A percentile compares a stretch with the other conserved stretches of the same genome.
phyloP scores from a whole-genome alignment of 2,797 vertebrate genomes.

The Salmo trutta region DNA sequence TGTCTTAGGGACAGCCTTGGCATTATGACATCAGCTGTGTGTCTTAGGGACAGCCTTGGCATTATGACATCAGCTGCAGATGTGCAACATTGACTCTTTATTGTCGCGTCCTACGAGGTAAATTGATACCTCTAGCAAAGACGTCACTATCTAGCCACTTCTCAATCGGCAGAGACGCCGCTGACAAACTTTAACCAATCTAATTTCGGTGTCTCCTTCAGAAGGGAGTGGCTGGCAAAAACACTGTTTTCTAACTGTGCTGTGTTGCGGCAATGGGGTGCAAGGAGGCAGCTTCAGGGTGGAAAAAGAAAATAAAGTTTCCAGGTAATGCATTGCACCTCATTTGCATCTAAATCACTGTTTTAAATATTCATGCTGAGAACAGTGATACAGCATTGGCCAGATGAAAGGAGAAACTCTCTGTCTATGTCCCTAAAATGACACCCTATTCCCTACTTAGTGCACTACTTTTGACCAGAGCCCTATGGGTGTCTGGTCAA shows the following conservation, averaged over 20 bases:
- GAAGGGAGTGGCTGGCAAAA: not conserved
- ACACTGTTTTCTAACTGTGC: not conserved
- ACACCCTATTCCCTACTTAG: too few relatives aligned
- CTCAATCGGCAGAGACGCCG: not conserved
- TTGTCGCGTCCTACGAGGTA: not conserved
- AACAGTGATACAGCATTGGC: slow-evolving; percentile 12
- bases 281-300: not conserved
- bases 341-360: slow-evolving; percentile 31
- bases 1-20: too few relatives aligned
- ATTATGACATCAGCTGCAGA: not conserved
- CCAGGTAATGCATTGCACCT: slow-evolving; percentile 14
- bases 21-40: not conserved
- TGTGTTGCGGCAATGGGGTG: not conserved
- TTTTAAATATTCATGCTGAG: slow-evolving; percentile 26
- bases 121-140: slow-evolving; percentile 3
- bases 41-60: not conserved
- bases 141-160: not conserved
- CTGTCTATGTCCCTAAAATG: too few relatives aligned
- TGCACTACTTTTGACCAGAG: too few relatives aligned
- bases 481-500: too few relatives aligned
- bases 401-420: slow-evolving; percentile 15
- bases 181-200: not conserved
- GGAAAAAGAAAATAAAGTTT: not conserved
- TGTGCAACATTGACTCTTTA: not conserved
- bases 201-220: not conserved